Conservation (phyloP, 2,888 invertebrate species). For the Gandaritis pyraliata region DNA sequence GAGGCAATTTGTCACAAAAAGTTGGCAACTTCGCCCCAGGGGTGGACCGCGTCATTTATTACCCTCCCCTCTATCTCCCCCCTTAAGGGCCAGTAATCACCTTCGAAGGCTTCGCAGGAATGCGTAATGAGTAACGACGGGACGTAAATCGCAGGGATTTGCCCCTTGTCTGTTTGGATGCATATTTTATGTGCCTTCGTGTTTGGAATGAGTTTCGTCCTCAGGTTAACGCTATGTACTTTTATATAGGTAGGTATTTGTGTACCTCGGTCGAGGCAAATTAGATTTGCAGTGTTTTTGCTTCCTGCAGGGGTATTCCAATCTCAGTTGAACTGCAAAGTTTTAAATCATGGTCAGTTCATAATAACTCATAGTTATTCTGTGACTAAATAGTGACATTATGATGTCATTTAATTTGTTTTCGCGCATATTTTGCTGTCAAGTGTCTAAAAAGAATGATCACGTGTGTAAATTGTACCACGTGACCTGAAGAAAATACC, state of each 20-base stretch:
- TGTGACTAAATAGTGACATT: too few species aligned
- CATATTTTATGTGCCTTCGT: slow-evolving; percentile 39
- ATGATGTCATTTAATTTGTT: too few species aligned
- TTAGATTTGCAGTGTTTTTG: slow-evolving; percentile 5
- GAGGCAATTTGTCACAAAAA: slow-evolving; percentile 82
- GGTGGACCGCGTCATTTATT: slow-evolving; percentile 72
- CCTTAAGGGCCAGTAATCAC: slow-evolving; percentile 78
- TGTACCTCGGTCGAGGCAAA: not conserved
- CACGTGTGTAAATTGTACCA: too few species aligned
- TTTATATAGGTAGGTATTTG: slow-evolving; percentile 5
- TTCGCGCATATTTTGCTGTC: too few species aligned
- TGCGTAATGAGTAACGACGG: slow-evolving; percentile 78
- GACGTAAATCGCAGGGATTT: slow-evolving; percentile 76
- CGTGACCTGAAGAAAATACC: too few species aligned
- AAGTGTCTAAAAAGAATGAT: too few species aligned
- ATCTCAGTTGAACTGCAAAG: too few species aligned
- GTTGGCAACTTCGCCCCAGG: slow-evolving; percentile 73
- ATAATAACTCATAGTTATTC: too few species aligned
- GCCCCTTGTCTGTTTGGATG: slow-evolving; percentile 60
- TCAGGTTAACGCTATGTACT: slow-evolving; percentile 1
- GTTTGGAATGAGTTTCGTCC: slow-evolving; percentile 32
- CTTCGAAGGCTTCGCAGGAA: slow-evolving; percentile 80
- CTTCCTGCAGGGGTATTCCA: too few species aligned
- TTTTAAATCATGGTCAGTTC: too few species aligned
- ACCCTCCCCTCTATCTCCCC: slow-evolving; percentile 57